Percentiles rank a stretch among this genome's conserved stretches.
These are phyloP conservation scores for Hypselothyrea guttata DNA, from an alignment of 2,888 invertebrate species.

Conservation along the genomic window DNA sequence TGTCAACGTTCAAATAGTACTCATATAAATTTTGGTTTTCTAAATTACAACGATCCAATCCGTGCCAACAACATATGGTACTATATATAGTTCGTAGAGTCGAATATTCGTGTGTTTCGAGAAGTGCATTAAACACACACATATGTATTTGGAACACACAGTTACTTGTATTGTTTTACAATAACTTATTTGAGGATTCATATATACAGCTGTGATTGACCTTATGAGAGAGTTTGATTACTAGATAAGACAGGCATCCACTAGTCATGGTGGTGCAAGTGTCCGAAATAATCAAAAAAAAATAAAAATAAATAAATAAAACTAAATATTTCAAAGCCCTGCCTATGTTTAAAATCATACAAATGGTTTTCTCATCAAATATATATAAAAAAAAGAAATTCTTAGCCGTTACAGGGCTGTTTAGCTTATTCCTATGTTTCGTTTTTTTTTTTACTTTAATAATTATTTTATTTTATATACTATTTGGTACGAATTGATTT, in stretches of 20 bases:
- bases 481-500: no score
- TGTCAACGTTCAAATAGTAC: background rate
- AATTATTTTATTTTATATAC: no score
- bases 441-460: no score
- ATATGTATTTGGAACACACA: background rate
- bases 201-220: slow-evolving; percentile 25
- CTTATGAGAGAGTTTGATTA: slow-evolving; percentile 12
- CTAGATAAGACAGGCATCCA: slow-evolving; percentile 9
- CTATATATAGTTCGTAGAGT: slow-evolving; percentile 1
- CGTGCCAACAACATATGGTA: slow-evolving; percentile 1
- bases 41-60: slow-evolving; percentile 25
- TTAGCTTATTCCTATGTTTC: no score
- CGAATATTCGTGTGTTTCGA: slow-evolving; percentile 1
- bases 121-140: slow-evolving; percentile 4
- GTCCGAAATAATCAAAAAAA: slow-evolving; percentile 8
- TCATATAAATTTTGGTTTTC: background rate
- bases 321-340: slow-evolving; percentile 2
- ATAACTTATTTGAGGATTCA: slow-evolving; percentile 10
- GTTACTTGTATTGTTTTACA: slow-evolving; percentile 5
- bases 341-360: background rate
- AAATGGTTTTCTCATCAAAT: background rate
- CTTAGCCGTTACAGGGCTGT: background rate
- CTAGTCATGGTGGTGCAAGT: no score
- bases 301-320: slow-evolving; percentile 10
- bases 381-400: background rate